Conservation (phyloP, 1,140 invertebrate species). For the Dolichoris vasculosae region DNA sequence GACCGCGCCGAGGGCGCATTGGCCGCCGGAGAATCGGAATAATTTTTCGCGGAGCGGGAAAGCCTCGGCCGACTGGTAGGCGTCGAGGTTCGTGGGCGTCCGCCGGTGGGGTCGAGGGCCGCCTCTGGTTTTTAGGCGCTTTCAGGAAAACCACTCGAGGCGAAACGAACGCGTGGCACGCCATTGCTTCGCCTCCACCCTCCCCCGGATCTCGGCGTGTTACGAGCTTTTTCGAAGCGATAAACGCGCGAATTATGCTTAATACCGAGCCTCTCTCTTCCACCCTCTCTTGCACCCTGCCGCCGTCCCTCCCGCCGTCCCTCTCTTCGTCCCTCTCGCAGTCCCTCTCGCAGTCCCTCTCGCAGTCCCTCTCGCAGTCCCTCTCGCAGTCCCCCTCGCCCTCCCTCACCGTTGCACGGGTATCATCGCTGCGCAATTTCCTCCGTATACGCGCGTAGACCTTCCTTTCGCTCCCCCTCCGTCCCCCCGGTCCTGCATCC, state of each 20-base stretch:
- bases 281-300: too few relatives aligned
- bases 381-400: too few relatives aligned
- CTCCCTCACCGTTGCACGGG: not conserved
- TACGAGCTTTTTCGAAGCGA: constrained; percentile 56
- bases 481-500: constrained; percentile 2
- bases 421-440: constrained; percentile 51
- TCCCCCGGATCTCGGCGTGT: constrained; percentile 9
- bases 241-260: constrained; percentile 66
- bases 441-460: not conserved
- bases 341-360: not conserved
- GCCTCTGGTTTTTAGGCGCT: constrained; percentile 44
- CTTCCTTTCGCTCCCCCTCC: not conserved
- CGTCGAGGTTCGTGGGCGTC: not conserved
- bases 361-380: not conserved
- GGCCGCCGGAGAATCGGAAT: constrained; percentile 46
- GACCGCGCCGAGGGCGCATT: not conserved
- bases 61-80: not conserved
- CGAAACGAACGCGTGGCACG: constrained; percentile 45
- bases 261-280: constrained; percentile 51
- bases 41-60: constrained; percentile 39
- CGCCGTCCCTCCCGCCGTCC: not conserved
- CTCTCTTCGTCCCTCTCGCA: not conserved
- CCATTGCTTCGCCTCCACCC: constrained; percentile 41
- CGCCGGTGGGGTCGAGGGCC: not conserved
- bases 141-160: constrained; percentile 55